Base-by-base conservation (phyloP, 2,888 invertebrate genomes). In the Caenorhabditis panamensis region DNA sequence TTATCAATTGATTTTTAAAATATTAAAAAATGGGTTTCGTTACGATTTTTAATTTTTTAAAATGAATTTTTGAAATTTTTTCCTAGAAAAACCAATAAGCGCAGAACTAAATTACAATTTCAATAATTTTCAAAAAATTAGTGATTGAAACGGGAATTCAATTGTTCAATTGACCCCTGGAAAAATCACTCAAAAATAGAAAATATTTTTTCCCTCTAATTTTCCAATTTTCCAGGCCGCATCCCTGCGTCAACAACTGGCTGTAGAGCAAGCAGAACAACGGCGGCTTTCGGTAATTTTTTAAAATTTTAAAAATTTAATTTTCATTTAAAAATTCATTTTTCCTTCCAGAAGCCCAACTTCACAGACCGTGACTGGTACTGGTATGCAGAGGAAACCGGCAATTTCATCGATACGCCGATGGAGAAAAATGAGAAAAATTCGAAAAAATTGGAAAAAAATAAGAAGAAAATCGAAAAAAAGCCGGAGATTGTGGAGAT, bases 311-410 rank as follows among this genome's bases (percentile, higher is more conserved):
- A n/a, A n/a, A n/a, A n/a, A n/a, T n/a, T n/a, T n/a, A n/a, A n/a
- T n/a, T 62, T 13, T 13, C 18, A 16, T 63, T 1, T 37, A 24
- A 9, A 24, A n/a, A n/a, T n/a, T 41, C 36, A 13, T 41, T 31
- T 31, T 31, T 31, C 9, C 31, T 11, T 26, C 28, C 59, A 64
- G 64, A 73, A n/a, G 2, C 31, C 49, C 24, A 53, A 49, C 8
- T 73, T 66, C 59, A 51, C 73, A n/a, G 51, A 73, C 44, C 58
- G 73, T 26, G 73, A 73, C 18, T 73, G 73, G 73, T 73, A 66
- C 28, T 73, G 73, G 73, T 73, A 73, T n/a, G 54, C 73, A 2
- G 64, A 63, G 44, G 51, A 59, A 51, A 73, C 73, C 6, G 59
- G 53, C 51, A 28, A 18, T 1, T 73, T 63, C 26, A 11, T 20